A percentile compares a stretch with the other conserved stretches of the same genome.
These are phyloP conservation scores for Lepus oiostolus DNA, from an alignment of 2,797 vertebrate species.

Conservation along the genomic window DNA sequence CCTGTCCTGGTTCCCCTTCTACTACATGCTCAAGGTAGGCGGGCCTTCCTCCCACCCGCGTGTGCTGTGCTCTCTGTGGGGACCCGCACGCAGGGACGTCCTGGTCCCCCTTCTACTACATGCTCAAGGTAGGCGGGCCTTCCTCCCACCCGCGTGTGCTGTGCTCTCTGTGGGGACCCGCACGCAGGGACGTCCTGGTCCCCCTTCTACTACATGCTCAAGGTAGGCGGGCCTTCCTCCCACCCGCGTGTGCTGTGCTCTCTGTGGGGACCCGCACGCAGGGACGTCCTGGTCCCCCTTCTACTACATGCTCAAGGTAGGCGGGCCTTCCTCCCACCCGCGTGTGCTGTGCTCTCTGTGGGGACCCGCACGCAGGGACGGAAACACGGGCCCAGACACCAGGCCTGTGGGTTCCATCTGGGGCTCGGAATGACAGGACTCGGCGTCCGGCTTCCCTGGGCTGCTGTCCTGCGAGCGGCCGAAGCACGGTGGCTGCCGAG, in stretches of 20 bases:
- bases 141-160: too few relatives aligned
- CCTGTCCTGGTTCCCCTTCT: conserved; percentile 99
- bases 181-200: too few relatives aligned
- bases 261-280: neutral
- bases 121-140: too few relatives aligned
- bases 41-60: neutral
- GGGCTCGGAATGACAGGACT: neutral
- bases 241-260: neutral
- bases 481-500: neutral
- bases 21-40: conserved; percentile 97
- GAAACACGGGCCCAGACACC: too few relatives aligned
- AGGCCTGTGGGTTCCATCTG: too few relatives aligned
- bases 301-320: too few relatives aligned
- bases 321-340: too few relatives aligned
- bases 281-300: too few relatives aligned
- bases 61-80: neutral
- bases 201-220: conserved; percentile 94
- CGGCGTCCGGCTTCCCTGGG: neutral
- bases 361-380: too few relatives aligned
- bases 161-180: too few relatives aligned
- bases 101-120: too few relatives aligned
- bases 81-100: too few relatives aligned
- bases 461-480: conserved; percentile 33
- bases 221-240: conserved; percentile 89
- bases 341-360: neutral